phyloP scores from a whole-genome alignment of 2,888 invertebrate genomes.

The Chaetogeoica ovagalla region DNA sequence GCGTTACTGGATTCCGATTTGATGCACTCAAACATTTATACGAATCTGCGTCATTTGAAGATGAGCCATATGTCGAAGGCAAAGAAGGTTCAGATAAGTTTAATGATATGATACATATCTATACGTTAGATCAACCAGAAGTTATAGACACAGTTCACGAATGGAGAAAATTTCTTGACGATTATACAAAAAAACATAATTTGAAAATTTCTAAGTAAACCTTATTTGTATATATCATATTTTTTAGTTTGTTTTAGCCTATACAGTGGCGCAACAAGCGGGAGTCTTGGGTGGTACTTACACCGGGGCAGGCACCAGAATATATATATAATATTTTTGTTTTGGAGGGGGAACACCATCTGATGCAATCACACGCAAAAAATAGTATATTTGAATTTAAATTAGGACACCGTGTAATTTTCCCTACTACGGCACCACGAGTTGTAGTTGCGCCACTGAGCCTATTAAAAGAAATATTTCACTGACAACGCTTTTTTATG shows the following conservation, averaged over 20 bases:
- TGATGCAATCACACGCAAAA: no score
- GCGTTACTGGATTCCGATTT: constrained; percentile 44
- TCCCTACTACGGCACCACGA: no score
- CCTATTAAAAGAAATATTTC: no score
- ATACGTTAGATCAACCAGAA: constrained; percentile 27
- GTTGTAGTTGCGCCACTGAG: no score
- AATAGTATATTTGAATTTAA: no score
- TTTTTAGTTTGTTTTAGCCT: not conserved
- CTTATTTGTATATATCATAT: not conserved
- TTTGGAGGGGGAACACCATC: no score
- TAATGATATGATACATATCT: not conserved
- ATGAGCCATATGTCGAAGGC: constrained; percentile 4
- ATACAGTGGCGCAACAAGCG: no score
- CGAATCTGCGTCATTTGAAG: not conserved
- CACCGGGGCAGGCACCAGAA: no score
- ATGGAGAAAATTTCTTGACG: constrained; percentile 9
- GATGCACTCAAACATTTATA: constrained; percentile 7
- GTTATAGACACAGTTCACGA: not conserved
- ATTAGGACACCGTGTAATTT: no score
- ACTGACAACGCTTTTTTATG: no score
- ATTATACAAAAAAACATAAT: not conserved
- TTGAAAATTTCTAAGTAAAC: not conserved
- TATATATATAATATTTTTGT: no score
- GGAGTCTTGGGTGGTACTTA: no score
- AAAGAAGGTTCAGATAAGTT: not conserved